Evolutionary conservation across 2,113 vertebrate species (phyloP), one percentile per base, ranked within the genome.

Genomic region (Lethenteron reissneri): DNA sequence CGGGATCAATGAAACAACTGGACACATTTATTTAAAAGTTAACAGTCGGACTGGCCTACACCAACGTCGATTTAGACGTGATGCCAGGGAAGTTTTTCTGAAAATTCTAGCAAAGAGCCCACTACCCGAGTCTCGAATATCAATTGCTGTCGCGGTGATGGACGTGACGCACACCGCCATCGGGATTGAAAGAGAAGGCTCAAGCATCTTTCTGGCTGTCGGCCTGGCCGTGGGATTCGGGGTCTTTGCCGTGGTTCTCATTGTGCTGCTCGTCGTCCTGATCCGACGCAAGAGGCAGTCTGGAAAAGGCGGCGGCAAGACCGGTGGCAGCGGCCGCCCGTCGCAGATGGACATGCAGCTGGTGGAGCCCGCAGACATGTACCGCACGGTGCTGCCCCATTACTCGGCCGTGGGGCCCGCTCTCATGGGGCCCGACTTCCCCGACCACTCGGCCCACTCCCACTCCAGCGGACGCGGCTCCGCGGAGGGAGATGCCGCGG

Each of bases 371-470:
- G 84, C 89, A 58, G 86, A 89, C 73, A 85, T 97, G 62, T 97
- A 97, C 76, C 92, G 96, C 76, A 90, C 94, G 78, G 79, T 91
- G 0, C 83, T 99, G 75, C 90, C 94, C 0, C 92, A 91, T 4
- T 99, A 92, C 0, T 77, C 82, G 13, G 79, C 77, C 0, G 81
- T 79, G 0, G 82, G 82, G 41, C 78, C 86, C 7, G 96, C 95
- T 76, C 83, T 86, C 0, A 81, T 92, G n/a, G 94, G 92, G 0
- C 91, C 92, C 15, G 71, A 62, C 56, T 99, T 92, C 3, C 77
- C 96, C 76, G 94, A 97, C 79, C 94, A 92, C n/a, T 99, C 94
- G 0, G 94, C 95, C 79, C 94, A 92, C 17, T 99, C 94, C 0
- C 94, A 97, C 76, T 99, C 94, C 71, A 99, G 94, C 0, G 92